Percentiles rank a stretch among this genome's conserved stretches.
phyloP scores from a whole-genome alignment of 2,888 invertebrate genomes.

The Caenorhabditis zanzibari region DNA sequence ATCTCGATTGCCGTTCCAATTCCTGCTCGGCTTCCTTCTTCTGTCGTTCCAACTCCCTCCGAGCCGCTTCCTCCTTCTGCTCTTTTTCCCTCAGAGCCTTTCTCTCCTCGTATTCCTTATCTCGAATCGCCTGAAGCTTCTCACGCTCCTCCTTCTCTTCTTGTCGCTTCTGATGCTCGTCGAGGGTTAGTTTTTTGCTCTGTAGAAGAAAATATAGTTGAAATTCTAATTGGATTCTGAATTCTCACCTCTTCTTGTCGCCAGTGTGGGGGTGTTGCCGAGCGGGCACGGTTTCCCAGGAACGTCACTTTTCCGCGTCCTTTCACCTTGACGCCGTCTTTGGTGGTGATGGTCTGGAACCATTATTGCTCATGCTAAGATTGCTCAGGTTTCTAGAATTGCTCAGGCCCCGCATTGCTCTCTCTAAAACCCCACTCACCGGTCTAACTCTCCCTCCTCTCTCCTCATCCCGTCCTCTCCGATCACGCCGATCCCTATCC shows the following conservation, averaged over 20 bases:
- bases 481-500: not conserved
- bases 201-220: too few species aligned
- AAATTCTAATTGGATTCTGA: not conserved
- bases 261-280: not conserved
- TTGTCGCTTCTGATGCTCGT: not conserved
- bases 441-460: not conserved
- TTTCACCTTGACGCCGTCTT: not conserved
- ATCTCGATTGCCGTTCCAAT: not conserved
- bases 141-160: constrained; percentile 2
- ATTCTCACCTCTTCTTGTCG: not conserved
- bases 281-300: not conserved
- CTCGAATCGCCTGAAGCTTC: not conserved
- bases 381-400: not conserved
- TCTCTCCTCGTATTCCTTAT: not conserved
- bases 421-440: not conserved
- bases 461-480: not conserved
- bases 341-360: constrained; percentile 3
- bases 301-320: constrained; percentile 6
- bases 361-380: not conserved
- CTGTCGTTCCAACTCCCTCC: not conserved
- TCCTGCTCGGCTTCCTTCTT: constrained; percentile 1
- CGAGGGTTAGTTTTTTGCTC: not conserved
- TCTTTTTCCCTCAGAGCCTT: not conserved
- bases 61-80: not conserved
- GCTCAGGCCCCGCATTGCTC: not conserved